A percentile compares a stretch with the other conserved stretches of the same genome.
These are phyloP conservation scores for Osmerus mordax DNA, from an alignment of 2,113 vertebrate genomes.

Conservation along the genomic window DNA sequence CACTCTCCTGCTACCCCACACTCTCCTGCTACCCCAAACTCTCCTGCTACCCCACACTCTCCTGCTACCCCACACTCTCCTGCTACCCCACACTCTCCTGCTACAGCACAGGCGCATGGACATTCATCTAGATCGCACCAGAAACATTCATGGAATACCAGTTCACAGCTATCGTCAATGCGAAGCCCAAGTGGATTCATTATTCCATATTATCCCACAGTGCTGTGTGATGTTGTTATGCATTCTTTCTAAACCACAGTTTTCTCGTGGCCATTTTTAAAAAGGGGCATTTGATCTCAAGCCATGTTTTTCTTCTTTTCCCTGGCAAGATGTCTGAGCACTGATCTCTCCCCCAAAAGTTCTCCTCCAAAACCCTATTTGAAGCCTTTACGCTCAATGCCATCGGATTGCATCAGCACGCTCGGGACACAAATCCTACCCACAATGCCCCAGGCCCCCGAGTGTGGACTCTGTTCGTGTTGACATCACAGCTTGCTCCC, in stretches of 20 bases:
- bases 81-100: no score
- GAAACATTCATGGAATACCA: no score
- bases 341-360: background rate
- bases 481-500: constrained; percentile 47
- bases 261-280: background rate
- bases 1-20: no score
- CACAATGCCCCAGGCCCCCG: constrained; percentile 7
- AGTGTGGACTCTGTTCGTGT: constrained; percentile 42
- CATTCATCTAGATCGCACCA: no score
- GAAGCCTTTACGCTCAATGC: constrained; percentile 28
- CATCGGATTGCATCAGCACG: constrained; percentile 1
- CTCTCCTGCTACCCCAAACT: no score
- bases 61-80: no score
- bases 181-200: no score
- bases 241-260: background rate
- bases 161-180: no score
- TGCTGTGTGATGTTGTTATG: background rate
- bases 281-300: background rate
- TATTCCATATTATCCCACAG: no score
- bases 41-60: no score
- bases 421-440: constrained; percentile 16
- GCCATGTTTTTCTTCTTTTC: background rate
- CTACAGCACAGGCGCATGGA: no score
- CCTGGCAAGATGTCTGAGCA: constrained; percentile 1
- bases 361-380: constrained; percentile 27